Evolutionary conservation across 2,797 vertebrate species (phyloP).

Genomic region (Lacerta agilis): DNA sequence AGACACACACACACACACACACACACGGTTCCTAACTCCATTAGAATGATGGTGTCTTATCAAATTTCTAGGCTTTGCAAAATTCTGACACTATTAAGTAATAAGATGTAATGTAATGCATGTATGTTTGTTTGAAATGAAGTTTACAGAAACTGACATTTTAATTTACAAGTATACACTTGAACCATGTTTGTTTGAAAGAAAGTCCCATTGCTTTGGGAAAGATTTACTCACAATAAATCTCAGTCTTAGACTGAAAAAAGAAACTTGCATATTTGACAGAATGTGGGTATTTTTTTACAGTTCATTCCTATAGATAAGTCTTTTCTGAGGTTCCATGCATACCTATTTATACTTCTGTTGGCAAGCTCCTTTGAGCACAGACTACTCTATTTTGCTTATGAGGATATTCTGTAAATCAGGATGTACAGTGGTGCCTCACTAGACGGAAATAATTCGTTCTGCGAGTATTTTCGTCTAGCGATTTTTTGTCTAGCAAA

Average conservation of each 20-base stretch:
- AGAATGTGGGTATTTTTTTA: background rate
- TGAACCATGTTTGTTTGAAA: background rate
- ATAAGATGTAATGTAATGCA: background rate
- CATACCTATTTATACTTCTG: no score
- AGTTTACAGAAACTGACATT: background rate
- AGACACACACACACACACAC: fast-evolving
- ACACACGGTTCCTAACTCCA: fast-evolving
- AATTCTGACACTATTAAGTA: background rate
- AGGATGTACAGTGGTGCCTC: no score
- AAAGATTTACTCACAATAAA: background rate
- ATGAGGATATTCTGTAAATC: background rate
- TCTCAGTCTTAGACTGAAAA: background rate
- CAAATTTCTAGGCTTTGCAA: fast-evolving
- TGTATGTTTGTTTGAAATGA: background rate
- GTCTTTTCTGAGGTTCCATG: background rate
- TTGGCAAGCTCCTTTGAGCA: no score
- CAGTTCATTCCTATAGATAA: no score
- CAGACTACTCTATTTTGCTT: background rate
- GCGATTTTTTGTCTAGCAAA: no score
- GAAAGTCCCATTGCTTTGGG: background rate
- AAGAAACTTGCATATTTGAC: background rate
- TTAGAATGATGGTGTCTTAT: background rate
- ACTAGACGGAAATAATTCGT: no score
- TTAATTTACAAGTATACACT: background rate
- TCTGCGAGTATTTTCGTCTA: no score